Evolutionary conservation across 35 echinoderm and acorn worm genomes (phyloP), one percentile per base, ranked within the genome.

Genomic region (Ptychodera flava): DNA sequence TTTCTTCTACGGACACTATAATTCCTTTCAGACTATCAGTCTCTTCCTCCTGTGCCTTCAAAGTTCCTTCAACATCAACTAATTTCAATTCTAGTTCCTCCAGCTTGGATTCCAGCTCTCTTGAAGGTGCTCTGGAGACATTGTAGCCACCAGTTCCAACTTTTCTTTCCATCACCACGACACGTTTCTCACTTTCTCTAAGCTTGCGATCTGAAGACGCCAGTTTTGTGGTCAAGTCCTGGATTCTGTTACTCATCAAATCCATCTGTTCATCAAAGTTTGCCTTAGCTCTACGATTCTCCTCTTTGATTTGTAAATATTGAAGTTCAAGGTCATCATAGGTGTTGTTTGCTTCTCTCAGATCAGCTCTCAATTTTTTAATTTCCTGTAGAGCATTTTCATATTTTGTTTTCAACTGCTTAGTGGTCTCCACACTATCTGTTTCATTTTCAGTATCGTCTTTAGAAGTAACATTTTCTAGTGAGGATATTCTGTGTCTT

Each of bases 131-230:
- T 64, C 22, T 64, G 45, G 45, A 6, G 22, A 6, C 22, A 64
- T 22, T 30, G 10, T 29, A 87, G 64, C 53, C 45, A 80, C 53
- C 82, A 27, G 35, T 79, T 29, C 14, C 78, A 77, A 38, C 37
- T 85, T 84, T 90, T 78, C 84, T 80, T 76, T 85, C 89, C 76
- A 90, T 76, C 29, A 38, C 77, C 82, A 29, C 34, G 34, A 89
- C 86, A 29, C 35, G 35, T n/a, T 1, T 83, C 22, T 64, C 45
- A 22, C 82, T 83, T 82, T 95, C 90, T 90, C 90, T 91, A 89
- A 99, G 92, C 96, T 99, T 99, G 77, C 93, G 93, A 85, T 99
- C 96, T 29, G 96, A 79, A 35, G 88, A 36, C 16, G 90, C 90
- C 35, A 99, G 81, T 78, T 99, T 99, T 31, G 85, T 83, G 36